Conservation (phyloP, 1,140 invertebrate species). For the Rhagoletis zephyria region DNA sequence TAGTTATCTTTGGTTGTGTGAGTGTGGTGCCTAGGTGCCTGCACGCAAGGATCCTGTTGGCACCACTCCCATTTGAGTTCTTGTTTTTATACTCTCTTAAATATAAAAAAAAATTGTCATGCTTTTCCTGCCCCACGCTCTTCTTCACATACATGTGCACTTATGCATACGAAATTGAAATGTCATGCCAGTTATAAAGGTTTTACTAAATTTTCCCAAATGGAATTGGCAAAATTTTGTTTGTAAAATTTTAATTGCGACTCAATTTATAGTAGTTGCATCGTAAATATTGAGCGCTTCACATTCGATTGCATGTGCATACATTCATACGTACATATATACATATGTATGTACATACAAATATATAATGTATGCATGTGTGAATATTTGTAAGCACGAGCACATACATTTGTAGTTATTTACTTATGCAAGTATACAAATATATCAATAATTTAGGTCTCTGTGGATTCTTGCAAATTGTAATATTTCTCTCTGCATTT, state of each 20-base stretch:
- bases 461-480: slow-evolving; percentile 14
- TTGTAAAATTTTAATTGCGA: slow-evolving; percentile 40
- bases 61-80: slow-evolving; percentile 8
- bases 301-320: not conserved
- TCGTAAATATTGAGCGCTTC: not conserved
- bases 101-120: not conserved
- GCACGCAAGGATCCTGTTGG: slow-evolving; percentile 19
- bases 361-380: not conserved
- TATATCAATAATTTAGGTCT: slow-evolving; percentile 1
- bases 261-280: not conserved
- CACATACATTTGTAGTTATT: not conserved
- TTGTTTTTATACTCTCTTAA: not conserved
- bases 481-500: slow-evolving; percentile 14
- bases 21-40: not conserved
- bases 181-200: not conserved
- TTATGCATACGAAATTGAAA: not conserved
- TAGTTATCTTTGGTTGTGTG: not conserved
- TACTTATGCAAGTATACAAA: not conserved
- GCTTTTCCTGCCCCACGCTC: not conserved
- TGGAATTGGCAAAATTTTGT: slow-evolving; percentile 19
- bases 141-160: too few relatives aligned
- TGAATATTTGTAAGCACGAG: not conserved
- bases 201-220: not conserved
- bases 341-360: not conserved
- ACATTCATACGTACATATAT: not conserved